Percentiles rank a stretch among this genome's conserved stretches.
Conservation (phyloP, 2,797 vertebrate species). For the Remorina albescens region DNA sequence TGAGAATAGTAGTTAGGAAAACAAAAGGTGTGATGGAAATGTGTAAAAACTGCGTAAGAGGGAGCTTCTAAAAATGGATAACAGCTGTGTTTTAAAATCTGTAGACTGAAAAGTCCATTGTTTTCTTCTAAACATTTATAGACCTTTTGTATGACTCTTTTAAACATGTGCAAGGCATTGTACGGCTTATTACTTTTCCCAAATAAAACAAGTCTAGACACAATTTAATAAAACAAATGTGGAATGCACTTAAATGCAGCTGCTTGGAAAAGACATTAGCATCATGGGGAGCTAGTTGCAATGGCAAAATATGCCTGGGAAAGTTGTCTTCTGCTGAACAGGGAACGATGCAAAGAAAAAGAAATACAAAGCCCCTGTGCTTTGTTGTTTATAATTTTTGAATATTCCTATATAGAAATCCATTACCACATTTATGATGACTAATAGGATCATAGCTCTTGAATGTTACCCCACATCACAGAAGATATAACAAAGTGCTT, state of each 20-base stretch:
- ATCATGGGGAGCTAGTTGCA: constrained; percentile 5
- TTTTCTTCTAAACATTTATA: too few relatives aligned
- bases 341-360: background rate
- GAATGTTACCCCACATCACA: background rate
- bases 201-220: constrained; percentile 12
- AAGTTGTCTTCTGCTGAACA: constrained; percentile 3
- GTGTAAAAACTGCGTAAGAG: background rate
- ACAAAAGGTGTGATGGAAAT: constrained; percentile 25
- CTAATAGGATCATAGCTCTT: background rate
- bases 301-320: constrained; percentile 8
- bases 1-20: constrained; percentile 25
- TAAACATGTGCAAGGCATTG: constrained; percentile 17
- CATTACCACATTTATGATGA: background rate
- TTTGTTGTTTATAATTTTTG: background rate
- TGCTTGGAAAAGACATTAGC: constrained; percentile 36
- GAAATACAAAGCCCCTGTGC: background rate
- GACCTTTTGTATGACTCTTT: background rate
- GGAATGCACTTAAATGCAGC: constrained; percentile 15
- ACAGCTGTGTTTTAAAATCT: background rate
- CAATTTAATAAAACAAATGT: background rate
- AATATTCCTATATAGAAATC: background rate
- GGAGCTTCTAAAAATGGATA: background rate
- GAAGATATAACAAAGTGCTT: too few relatives aligned
- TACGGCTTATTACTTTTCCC: constrained; percentile 24
- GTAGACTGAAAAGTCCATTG: background rate